Evolutionary conservation across 2,888 invertebrate genomes (phyloP).

Genomic region (Plutella xylostella): DNA sequence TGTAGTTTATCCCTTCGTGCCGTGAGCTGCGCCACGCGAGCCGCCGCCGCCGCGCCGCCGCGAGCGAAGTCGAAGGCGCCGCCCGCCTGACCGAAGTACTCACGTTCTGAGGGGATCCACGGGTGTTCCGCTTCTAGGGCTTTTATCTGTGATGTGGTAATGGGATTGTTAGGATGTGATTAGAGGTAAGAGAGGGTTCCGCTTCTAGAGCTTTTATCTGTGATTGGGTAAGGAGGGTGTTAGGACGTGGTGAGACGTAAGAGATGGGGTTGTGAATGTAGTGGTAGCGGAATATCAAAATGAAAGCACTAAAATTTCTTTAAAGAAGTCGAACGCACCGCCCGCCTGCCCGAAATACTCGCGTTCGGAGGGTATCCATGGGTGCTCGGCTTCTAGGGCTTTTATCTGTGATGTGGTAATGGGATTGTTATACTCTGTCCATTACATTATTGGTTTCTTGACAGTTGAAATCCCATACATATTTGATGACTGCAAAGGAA

Average conservation of each 20-base stretch:
- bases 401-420: constrained; percentile 34
- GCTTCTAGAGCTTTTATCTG: too few relatives aligned
- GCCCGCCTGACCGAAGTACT: constrained; percentile 80
- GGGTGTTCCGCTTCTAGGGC: constrained; percentile 64
- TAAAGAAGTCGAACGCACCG: constrained; percentile 80
- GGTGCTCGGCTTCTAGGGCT: constrained; percentile 59
- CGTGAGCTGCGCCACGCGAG: constrained; percentile 63
- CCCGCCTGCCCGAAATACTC: constrained; percentile 81
- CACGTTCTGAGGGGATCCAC: constrained; percentile 84
- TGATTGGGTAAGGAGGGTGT: too few relatives aligned
- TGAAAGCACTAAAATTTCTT: too few relatives aligned
- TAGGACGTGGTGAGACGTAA: too few relatives aligned
- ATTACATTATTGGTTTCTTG: too few relatives aligned
- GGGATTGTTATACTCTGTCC: too few relatives aligned
- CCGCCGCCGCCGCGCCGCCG: constrained; percentile 68
- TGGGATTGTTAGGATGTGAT: too few relatives aligned
- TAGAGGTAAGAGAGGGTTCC: too few relatives aligned
- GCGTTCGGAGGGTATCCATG: constrained; percentile 84
- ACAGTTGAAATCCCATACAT: too few relatives aligned
- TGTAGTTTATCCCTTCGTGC: constrained; percentile 76
- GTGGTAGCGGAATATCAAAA: too few relatives aligned
- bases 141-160: constrained; percentile 30
- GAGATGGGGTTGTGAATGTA: too few relatives aligned
- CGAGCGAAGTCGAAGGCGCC: constrained; percentile 78
- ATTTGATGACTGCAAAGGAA: too few relatives aligned